Evolutionary conservation across 2,113 vertebrate species (phyloP).

Genomic region (Mustela nigripes): DNA sequence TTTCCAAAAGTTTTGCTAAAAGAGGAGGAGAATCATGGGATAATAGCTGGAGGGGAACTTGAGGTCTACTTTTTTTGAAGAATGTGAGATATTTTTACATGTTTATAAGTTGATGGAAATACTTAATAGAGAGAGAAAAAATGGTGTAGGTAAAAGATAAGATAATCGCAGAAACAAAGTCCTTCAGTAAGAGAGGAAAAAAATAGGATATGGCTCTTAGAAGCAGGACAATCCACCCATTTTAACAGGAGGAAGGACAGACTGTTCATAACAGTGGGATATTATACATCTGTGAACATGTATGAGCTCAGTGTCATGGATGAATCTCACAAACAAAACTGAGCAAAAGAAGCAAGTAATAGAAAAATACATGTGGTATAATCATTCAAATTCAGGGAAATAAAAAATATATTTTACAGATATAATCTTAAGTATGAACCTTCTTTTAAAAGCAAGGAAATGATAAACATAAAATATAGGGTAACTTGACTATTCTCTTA

Average conservation of each 20-base stretch:
- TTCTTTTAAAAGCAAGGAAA: neutral
- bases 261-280: neutral
- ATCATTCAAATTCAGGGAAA: neutral
- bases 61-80: neutral
- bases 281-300: neutral
- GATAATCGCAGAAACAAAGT: neutral
- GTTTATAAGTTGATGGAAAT: neutral
- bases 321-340: neutral
- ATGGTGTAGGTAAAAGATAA: neutral
- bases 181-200: neutral
- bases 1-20: neutral
- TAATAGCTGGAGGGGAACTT: neutral
- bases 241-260: neutral
- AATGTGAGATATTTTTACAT: neutral
- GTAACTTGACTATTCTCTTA: no score
- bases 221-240: neutral
- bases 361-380: neutral
- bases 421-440: neutral
- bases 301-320: neutral
- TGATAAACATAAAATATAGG: neutral
- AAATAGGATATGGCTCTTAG: neutral
- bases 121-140: neutral
- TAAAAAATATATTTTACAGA: neutral
- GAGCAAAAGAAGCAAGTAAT: neutral
- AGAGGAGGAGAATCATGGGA: neutral